Evolutionary conservation across 2,888 invertebrate genomes (phyloP), one percentile per base, ranked within the genome.

Genomic region (Strigamia transsilvanica): DNA sequence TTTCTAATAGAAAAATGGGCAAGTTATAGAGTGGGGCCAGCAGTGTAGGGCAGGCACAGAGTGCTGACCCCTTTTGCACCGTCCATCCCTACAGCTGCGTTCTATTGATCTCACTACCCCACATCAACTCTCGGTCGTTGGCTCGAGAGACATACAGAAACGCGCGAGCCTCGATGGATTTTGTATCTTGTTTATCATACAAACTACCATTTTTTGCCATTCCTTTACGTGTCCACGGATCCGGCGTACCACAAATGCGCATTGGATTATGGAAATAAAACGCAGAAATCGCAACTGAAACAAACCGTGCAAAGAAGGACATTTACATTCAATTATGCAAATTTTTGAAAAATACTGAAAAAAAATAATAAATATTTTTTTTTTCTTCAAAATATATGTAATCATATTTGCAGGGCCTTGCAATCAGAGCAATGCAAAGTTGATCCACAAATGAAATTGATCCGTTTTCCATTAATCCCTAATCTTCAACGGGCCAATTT

Each of bases 161-260:
- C 61, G 61, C 18, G 61, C 61, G 23, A 61, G 61, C 18, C 23
- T 61, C 61, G 61, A 61, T 61, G 61, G 61, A 23, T 61, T 61
- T 61, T 61, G 61, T 61, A 61, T 61, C 21, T 61, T 61, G 61
- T 61, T 61, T 61, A 61, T 21, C 61, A 61, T 61, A 61, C 61
- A 61, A 61, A 61, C 61, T 61, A 23, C 21, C 18, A 61, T 61
- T 61, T 61, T 61, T 61, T 61, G 10, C 61, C 61, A 61, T 61
- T 61, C 12, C 21, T 61, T 61, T 23, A 61, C 10, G 21, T 21
- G 21, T 61, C 21, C 61, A 61, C 21, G 18, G 15, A 18, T 61
- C 10, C 61, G 0, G 21, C 61, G 21, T 10, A 61, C 61, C 61
- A 21, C 61, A 61, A 61, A 61, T 21, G 61, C 61, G 23, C n/a